Base-by-base conservation (phyloP, 2,113 vertebrate species). In the Epinephelus fuscoguttatus region DNA sequence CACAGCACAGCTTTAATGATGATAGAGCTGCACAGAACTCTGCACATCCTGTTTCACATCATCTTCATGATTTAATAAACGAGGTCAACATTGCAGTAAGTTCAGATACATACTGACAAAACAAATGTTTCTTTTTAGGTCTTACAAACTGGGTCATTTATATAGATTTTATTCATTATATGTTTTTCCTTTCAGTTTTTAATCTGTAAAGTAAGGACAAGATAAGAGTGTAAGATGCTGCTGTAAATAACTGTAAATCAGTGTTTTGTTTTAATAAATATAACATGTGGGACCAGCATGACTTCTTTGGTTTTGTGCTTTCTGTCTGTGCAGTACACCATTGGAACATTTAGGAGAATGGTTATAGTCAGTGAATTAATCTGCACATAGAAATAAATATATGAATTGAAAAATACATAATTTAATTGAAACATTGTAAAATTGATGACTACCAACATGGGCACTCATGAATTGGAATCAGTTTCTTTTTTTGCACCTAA, bases 231-330 rank as follows among this genome's bases (percentile, higher is more conserved):
- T 57, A 42, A 66, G 12, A 72, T n/a, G 23, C n/a, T 67, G 3
- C 23, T 89, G 78, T 80, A 80, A 75, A 78, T 84, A 78, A 17
- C 18, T 89, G 77, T 75, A 85, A 64, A 84, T 88, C 23, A 21
- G 3, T 64, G 15, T 64, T 63, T 8, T 27, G 17, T 37, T 23
- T 77, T 52, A 76, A 81, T 59, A 82, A 90, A 84, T 84, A 15
- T 15, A 50, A 25, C 15, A 59, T 74, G 53, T 52, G 59, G 63
- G 77, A 84, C 73, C 80, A 78, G 12, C 15, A 78, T 33, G 63
- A 40, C 14, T 1, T 50, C 14, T 15, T 84, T 1, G 74, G 50
- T 70, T 25, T 61, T 70, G 2, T 55, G 42, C 6, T 73, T 7
- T 70, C 2, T 59, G 11, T n/a, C 45, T 63, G 33, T n/a, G 21